Evolutionary conservation across 2,113 vertebrate species (phyloP).

Genomic region (Emydura subglobosa): DNA sequence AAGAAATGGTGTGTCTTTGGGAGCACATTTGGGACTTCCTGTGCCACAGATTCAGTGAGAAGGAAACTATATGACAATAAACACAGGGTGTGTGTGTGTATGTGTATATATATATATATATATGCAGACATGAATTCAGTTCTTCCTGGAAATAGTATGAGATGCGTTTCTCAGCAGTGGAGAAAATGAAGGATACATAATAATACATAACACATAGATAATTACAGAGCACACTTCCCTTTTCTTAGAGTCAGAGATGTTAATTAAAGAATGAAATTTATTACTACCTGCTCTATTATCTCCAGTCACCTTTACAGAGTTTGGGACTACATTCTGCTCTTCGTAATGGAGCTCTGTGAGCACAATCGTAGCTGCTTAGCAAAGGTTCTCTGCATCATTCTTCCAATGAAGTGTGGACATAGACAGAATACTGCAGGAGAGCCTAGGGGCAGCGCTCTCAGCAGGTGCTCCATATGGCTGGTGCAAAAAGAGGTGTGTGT

Average conservation of each 20-base stretch:
- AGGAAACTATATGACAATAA: slow-evolving; percentile 10
- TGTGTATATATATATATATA: not conserved
- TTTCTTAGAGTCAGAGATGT: slow-evolving; percentile 43
- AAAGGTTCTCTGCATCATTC: slow-evolving; percentile 1
- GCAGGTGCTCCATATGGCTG: slow-evolving; percentile 28
- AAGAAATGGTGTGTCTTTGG: not conserved
- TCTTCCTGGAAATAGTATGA: not conserved
- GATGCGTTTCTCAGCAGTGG: not conserved
- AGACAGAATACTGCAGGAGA: slow-evolving; percentile 27
- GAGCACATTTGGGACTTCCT: not conserved
- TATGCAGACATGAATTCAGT: not conserved
- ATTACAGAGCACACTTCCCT: slow-evolving; percentile 57
- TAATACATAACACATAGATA: slow-evolving; percentile 40
- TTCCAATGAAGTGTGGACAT: not conserved
- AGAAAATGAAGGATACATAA: slow-evolving; percentile 33
- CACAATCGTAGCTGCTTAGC: not conserved
- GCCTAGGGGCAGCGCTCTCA: not conserved
- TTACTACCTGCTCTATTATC: slow-evolving; percentile 69
- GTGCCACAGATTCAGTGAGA: not conserved
- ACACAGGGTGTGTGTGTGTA: not conserved
- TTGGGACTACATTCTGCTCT: slow-evolving; percentile 56
- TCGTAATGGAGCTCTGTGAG: slow-evolving; percentile 1
- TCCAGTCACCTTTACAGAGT: slow-evolving; percentile 67
- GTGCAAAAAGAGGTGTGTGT: not conserved
- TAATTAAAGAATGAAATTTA: slow-evolving; percentile 72